Conservation (phyloP, 2,888 invertebrate species). For the Nasonia oneida region DNA sequence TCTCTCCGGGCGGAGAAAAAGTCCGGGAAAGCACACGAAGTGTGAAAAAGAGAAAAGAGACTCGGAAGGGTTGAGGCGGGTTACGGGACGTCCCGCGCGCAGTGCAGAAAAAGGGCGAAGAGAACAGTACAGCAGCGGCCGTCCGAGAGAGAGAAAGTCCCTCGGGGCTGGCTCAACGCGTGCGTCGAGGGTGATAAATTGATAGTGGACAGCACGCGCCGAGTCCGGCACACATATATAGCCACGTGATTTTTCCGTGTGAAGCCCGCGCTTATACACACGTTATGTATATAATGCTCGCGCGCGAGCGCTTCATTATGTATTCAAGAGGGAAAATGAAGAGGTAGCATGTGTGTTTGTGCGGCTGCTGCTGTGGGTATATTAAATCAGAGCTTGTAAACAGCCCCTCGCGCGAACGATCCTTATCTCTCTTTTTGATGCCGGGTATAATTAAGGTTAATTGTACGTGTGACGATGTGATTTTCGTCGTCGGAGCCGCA, state of each 20-base stretch:
- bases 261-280: conserved; percentile 61
- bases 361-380: background rate
- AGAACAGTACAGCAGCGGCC: conserved; percentile 36
- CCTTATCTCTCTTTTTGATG: conserved; percentile 56
- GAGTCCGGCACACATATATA: background rate
- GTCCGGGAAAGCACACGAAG: conserved; percentile 27
- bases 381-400: conserved; percentile 55
- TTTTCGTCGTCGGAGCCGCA: background rate
- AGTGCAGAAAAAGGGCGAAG: conserved; percentile 66
- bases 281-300: conserved; percentile 56
- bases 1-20: conserved; percentile 43
- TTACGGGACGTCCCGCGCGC: conserved; percentile 61
- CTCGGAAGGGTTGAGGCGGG: conserved; percentile 51
- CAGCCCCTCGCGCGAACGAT: conserved; percentile 29
- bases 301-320: conserved; percentile 63
- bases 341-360: conserved; percentile 20
- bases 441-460: conserved; percentile 56
- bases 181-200: conserved; percentile 76
- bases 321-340: conserved; percentile 54
- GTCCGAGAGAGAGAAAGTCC: conserved; percentile 68
- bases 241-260: conserved; percentile 12
- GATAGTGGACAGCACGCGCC: conserved; percentile 75
- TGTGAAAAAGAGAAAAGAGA: conserved; percentile 55
- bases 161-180: conserved; percentile 27
- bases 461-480: conserved; percentile 51